A percentile compares a stretch with the other conserved stretches of the same genome.
phyloP scores from a whole-genome alignment of 35 echinoderm and acorn worm species.

The Ptychodera flava region DNA sequence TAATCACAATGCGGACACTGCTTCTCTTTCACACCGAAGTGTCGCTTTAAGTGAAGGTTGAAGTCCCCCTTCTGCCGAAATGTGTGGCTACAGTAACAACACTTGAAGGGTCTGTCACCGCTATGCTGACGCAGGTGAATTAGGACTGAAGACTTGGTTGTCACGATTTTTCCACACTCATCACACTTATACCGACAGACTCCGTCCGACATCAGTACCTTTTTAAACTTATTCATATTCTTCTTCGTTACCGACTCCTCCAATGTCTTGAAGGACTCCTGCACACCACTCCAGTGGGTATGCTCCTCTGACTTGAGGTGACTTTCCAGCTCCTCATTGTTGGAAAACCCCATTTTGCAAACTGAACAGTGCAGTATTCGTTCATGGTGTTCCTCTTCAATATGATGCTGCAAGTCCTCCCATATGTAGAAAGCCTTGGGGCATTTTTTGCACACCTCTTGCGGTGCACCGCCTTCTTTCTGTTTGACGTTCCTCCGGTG shows the following conservation, averaged over 20 bases:
- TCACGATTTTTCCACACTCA: not conserved
- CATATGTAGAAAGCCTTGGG: not conserved
- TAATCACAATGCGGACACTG: slow-evolving; percentile 64
- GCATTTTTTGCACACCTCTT: not conserved
- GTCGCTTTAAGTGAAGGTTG: slow-evolving; percentile 71
- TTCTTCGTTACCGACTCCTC: not conserved
- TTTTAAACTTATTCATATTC: not conserved
- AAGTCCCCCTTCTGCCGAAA: slow-evolving; percentile 49
- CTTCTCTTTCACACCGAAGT: slow-evolving; percentile 75
- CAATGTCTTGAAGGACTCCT: not conserved
- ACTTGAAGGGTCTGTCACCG: slow-evolving; percentile 54
- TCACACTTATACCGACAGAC: not conserved
- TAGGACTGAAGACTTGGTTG: not conserved
- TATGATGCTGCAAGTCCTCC: not conserved
- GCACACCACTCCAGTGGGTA: not conserved
- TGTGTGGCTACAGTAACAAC: slow-evolving; percentile 42
- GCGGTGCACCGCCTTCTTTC: not conserved
- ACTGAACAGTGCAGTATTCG: not conserved
- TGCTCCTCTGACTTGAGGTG: not conserved
- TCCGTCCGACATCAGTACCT: not conserved
- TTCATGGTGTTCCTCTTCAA: not conserved
- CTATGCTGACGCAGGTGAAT: slow-evolving; percentile 67
- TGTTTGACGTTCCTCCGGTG: not conserved
- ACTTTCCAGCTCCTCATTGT: not conserved
- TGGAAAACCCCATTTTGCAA: not conserved